Evolutionary conservation across 23 tunicate species (phyloP).

Genomic region (Ciona savignyi): DNA sequence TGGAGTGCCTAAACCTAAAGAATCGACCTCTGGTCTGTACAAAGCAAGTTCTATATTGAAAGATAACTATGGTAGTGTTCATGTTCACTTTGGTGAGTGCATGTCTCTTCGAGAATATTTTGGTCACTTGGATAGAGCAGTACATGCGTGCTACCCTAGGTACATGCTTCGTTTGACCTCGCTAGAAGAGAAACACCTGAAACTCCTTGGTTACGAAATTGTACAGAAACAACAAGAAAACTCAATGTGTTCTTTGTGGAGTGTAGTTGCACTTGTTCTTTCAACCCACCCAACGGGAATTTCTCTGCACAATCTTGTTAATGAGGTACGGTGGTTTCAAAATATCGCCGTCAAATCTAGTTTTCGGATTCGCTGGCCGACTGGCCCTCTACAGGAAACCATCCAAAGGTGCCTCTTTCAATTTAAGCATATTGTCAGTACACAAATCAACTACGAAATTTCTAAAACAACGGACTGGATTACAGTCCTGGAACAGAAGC

Average conservation of each 20-base stretch:
- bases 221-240: constrained; percentile 35
- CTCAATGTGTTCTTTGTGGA: constrained; percentile 31
- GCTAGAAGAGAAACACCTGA: constrained; percentile 45
- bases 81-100: constrained; percentile 35
- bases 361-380: constrained; percentile 20
- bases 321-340: constrained; percentile 39
- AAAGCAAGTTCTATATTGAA: constrained; percentile 44
- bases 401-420: neutral
- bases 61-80: constrained; percentile 59
- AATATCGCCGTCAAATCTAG: constrained; percentile 19
- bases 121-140: constrained; percentile 35
- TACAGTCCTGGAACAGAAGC: too few relatives aligned
- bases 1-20: constrained; percentile 90
- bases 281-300: constrained; percentile 30
- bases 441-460: neutral
- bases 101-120: constrained; percentile 44
- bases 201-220: constrained; percentile 54
- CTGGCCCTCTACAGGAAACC: constrained; percentile 14
- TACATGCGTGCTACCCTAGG: constrained; percentile 75
- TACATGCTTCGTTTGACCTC: constrained; percentile 54
- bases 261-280: constrained; percentile 37
- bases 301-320: constrained; percentile 8
- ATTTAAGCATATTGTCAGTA: constrained; percentile 2
- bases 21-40: constrained; percentile 81
- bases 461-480: too few relatives aligned